Base-by-base conservation (phyloP, 2,113 vertebrate genomes). In the Lates calcarifer region DNA sequence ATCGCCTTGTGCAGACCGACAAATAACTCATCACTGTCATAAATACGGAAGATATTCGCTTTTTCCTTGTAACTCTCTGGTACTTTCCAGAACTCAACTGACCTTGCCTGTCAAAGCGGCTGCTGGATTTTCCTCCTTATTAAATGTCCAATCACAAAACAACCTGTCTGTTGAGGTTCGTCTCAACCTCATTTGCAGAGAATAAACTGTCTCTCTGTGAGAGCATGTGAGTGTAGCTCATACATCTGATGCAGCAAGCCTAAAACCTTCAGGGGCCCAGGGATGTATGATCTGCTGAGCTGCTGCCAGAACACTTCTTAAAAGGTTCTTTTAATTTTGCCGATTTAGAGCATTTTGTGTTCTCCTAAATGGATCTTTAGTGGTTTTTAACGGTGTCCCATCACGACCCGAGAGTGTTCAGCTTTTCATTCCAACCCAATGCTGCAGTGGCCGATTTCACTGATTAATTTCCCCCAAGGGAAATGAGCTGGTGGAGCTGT, bases 21-120 rank as follows among this genome's bases (percentile, higher is more conserved):
- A 55, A 11, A 75, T 9, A 60, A 31, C 63, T 39, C 12, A 9
- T 63, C 49, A 60, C 33, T 43, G 45, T 45, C 35, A 22, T 43
- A 26, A 75, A 22, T 26, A 37, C 18, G 26, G 45, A 65, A 73
- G 29, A 49, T 58, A 35, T 70, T 68, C 29, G 4, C 3, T 49
- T 78, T 58, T 73, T 51, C 53, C 60, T 20, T 64, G 39, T 35
- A 82, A 86, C 43, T 90, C 62, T 84, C 66, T 39, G 91, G 87
- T 92, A 92, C 90, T 90, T 92, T 90, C 89, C 84, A 76, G 63
- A 33, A 5, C 43, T 76, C n/a, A 2, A 49, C 29, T 41, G 22
- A 57, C 33, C 43, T 12, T 22, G 24, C 31, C 35, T 49, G 55
- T 71, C 63, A 33, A 4, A 20, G 31, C 31, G 29, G 18, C 14